Conservation (phyloP, 2,113 vertebrate species). For the Pungitius pungitius region DNA sequence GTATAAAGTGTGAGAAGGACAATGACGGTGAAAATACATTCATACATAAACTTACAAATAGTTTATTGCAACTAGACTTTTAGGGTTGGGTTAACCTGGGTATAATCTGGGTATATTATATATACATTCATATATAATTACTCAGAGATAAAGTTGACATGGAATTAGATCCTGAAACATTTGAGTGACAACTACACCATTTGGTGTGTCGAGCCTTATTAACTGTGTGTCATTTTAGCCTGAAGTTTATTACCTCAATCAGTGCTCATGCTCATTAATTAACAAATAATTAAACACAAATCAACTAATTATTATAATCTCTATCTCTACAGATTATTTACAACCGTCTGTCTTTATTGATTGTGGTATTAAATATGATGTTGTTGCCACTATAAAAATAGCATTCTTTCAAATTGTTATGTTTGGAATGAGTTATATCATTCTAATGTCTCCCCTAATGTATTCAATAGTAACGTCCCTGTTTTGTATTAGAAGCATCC, state of each 20-base stretch:
- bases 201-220: not conserved
- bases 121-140: not conserved
- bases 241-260: not conserved
- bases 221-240: not conserved
- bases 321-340: not conserved
- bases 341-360: too few species aligned
- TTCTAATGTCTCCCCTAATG: not conserved
- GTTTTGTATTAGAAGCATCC: not conserved
- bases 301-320: not conserved
- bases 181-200: not conserved
- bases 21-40: not conserved
- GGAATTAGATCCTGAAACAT: not conserved
- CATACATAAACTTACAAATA: not conserved
- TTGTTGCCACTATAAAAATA: constrained; percentile 6
- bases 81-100: too few species aligned
- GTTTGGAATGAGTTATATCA: not conserved
- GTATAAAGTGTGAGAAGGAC: not conserved
- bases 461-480: not conserved
- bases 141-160: not conserved
- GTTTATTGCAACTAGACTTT: not conserved
- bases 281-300: not conserved
- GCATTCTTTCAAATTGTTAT: not conserved
- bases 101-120: too few species aligned
- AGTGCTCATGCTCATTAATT: not conserved
- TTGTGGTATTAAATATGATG: not conserved